Base-by-base conservation (phyloP, 2,888 invertebrate genomes). In the Ennomos erosarius region DNA sequence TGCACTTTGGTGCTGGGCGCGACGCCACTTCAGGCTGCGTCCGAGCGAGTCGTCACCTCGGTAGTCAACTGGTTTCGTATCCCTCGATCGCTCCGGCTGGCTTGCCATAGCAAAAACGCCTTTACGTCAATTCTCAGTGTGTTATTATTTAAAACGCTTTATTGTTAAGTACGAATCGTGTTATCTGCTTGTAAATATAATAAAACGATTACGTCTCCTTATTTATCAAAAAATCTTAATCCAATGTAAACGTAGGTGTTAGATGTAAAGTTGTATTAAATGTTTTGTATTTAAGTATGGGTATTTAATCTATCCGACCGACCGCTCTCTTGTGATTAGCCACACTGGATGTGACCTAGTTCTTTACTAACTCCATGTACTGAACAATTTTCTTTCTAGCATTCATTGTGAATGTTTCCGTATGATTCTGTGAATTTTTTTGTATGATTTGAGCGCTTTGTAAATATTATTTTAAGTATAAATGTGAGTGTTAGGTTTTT, bases 111-210 rank as follows among this genome's bases (percentile, higher is more conserved):
- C 90, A 79, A 86, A 79, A 86, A 86, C 84, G 89, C 90, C 90
- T 88, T 89, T 87, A 88, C 88, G 90, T 90, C 90, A 90, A 90
- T 90, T 92, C 91, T 92, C 91, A 90, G 91, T 91, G 91, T 91
- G 90, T 91, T 90, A 90, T 90, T 86, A 90, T 91, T 91, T 90
- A 91, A 88, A 84, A 89, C 83, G 91, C 91, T 92, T 91, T 84
- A 90, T 75, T 87, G 79, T 87, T 87, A 87, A 88, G 89, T 87
- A 86, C 79, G 84, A 79, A 86, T 87, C 84, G 83, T 85, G 87
- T 90, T 90, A 88, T 88, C 80, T 85, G 92, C 91, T 90, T 92
- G 92, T 92, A 92, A 90, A 92, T 92, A 92, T 89, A 86, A 85
- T 87, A 82, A 84, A 82, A 81, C 74, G 76, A 75, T 85, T 85